Conservation (phyloP, 2,797 vertebrate genomes). For the Spondyliosoma cantharus region DNA sequence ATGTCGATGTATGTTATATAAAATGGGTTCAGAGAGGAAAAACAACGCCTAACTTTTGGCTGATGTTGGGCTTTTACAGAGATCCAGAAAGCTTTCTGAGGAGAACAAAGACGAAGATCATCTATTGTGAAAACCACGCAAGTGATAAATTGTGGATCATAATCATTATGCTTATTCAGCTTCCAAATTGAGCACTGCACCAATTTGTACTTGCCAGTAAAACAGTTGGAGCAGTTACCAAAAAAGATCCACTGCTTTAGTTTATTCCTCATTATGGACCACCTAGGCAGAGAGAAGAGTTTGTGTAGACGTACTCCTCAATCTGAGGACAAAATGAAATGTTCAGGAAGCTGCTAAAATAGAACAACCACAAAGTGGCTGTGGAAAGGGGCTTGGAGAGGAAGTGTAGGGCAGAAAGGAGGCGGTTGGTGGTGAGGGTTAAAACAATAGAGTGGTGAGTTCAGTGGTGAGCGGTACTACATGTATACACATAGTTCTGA, state of each 20-base stretch:
- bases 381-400: constrained; percentile 45
- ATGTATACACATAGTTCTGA: not conserved
- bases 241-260: not conserved
- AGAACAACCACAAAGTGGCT: constrained; percentile 8
- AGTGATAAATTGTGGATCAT: not conserved
- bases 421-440: constrained; percentile 26
- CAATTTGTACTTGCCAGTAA: not conserved
- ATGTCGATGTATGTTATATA: not conserved
- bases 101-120: not conserved
- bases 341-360: constrained; percentile 17
- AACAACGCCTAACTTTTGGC: not conserved
- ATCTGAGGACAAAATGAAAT: not conserved
- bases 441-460: constrained; percentile 40
- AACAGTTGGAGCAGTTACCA: constrained; percentile 3
- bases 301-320: not conserved
- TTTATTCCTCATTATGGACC: constrained; percentile 12
- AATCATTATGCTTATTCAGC: not conserved
- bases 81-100: constrained; percentile 12
- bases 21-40: constrained; percentile 14
- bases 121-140: not conserved
- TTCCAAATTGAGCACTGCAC: not conserved
- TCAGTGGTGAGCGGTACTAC: constrained; percentile 24
- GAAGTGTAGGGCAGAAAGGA: constrained; percentile 44
- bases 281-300: not conserved
- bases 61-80: constrained; percentile 12